Evolutionary conservation across 1,140 invertebrate species (phyloP).

Genomic region (Rhynchophorus ferrugineus): DNA sequence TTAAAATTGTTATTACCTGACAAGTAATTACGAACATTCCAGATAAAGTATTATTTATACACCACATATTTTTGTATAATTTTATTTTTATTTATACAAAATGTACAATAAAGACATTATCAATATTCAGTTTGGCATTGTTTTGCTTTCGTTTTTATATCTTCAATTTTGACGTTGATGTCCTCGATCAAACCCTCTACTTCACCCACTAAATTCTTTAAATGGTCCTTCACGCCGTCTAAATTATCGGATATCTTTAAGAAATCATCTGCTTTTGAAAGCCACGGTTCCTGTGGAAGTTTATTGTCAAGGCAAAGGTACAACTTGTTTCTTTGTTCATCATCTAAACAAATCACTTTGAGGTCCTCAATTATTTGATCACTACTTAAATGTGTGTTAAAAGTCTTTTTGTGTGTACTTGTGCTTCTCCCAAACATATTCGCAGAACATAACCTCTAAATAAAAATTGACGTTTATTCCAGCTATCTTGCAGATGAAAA

Average conservation of each 20-base stretch:
- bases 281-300: constrained; percentile 25
- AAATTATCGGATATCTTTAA: constrained; percentile 29
- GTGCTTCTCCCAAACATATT: constrained; percentile 26
- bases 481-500: too few relatives aligned
- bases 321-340: constrained; percentile 29
- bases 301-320: constrained; percentile 32
- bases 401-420: constrained; percentile 20
- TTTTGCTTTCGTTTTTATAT: constrained; percentile 9
- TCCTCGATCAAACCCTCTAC: constrained; percentile 12
- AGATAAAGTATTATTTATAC: neutral
- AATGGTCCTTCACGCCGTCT: constrained; percentile 21
- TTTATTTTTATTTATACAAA: neutral
- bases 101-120: neutral
- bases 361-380: constrained; percentile 33
- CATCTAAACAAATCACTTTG: constrained; percentile 21
- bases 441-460: too few relatives aligned
- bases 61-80: neutral
- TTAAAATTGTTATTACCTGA: too few relatives aligned
- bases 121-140: neutral
- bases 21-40: too few relatives aligned
- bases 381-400: constrained; percentile 8
- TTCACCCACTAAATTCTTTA: constrained; percentile 14
- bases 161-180: constrained; percentile 13
- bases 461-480: too few relatives aligned
- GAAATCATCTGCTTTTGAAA: constrained; percentile 33